phyloP scores from a whole-genome alignment of 2,888 invertebrate genomes.

The Plebejus anna region DNA sequence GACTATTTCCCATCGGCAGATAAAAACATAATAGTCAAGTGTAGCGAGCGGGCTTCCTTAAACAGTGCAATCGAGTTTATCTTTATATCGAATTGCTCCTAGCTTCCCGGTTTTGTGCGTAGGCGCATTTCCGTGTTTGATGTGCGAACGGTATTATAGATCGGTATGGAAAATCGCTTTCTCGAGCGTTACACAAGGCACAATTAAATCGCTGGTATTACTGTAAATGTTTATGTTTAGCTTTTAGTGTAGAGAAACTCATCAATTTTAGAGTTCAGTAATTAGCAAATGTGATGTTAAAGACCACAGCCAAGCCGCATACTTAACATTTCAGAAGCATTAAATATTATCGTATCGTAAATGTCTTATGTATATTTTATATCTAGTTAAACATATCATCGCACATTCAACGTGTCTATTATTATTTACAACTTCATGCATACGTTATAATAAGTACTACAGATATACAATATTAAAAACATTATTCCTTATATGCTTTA shows the following conservation, averaged over 20 bases:
- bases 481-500: background rate
- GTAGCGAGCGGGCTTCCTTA: conserved; percentile 59
- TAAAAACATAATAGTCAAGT: conserved; percentile 37
- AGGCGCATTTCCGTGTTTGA: conserved; percentile 56
- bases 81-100: conserved; percentile 67
- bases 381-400: no score
- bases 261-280: background rate
- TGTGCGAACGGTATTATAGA: conserved; percentile 51
- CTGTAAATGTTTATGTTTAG: background rate
- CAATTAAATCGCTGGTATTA: conserved; percentile 26
- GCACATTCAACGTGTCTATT: no score
- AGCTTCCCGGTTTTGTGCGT: conserved; percentile 58
- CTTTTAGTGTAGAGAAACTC: background rate
- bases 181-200: conserved; percentile 21
- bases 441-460: no score
- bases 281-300: background rate
- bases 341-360: no score
- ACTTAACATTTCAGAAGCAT: no score
- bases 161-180: conserved; percentile 38
- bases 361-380: no score
- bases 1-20: conserved; percentile 29
- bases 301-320: no score
- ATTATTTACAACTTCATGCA: no score
- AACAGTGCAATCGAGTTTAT: conserved; percentile 64
- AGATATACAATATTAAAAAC: background rate